Base-by-base conservation (phyloP, 2,888 invertebrate species). In the Epirrhoe alternata region DNA sequence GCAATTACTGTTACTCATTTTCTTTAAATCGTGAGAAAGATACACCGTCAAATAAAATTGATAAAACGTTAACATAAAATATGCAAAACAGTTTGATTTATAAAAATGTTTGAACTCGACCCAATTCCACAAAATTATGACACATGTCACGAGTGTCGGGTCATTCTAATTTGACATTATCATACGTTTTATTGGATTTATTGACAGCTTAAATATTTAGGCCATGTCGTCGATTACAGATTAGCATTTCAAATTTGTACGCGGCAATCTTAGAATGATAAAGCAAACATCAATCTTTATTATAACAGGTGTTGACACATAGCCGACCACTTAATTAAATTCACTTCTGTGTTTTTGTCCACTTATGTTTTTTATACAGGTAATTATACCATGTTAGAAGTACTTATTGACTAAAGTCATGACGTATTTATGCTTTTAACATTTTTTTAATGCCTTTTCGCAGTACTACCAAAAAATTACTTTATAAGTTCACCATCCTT, bases 121-220 rank as follows among this genome's bases (percentile, higher is more conserved):
- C 70, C 59, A 59, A 47, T 72, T 72, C 61, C 10, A 53, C 52
- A 53, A 68, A 69, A 66, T 72, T 72, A 72, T 72, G 72, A 70
- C 70, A 69, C 63, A 68, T 68, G 70, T 65, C 69, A 72, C 61
- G 52, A 51, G 68, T 69, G 67, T 62, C 70, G 54, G 65, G 53
- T 57, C 66, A 70, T 69, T 68, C 58, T 72, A 68, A 70, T 63
- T 67, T 69, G 68, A 71, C 70, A 64, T 70, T 62, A 64, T 68
- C 60, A 66, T 66, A 64, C 64, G 68, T 68, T 71, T 70, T 71
- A 71, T 71, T 47, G 53, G 54, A 64, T 63, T 59, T 70, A 71
- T 73, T 68, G 70, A 66, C 64, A 69, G 67, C 49, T 64, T 64
- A 71, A 65, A 68, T 68, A 68, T 73, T 64, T 61, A 51, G 71